Evolutionary conservation across 2,888 invertebrate genomes (phyloP), one percentile per base, ranked within the genome.

Genomic region (Aleiodes leptofemur): DNA sequence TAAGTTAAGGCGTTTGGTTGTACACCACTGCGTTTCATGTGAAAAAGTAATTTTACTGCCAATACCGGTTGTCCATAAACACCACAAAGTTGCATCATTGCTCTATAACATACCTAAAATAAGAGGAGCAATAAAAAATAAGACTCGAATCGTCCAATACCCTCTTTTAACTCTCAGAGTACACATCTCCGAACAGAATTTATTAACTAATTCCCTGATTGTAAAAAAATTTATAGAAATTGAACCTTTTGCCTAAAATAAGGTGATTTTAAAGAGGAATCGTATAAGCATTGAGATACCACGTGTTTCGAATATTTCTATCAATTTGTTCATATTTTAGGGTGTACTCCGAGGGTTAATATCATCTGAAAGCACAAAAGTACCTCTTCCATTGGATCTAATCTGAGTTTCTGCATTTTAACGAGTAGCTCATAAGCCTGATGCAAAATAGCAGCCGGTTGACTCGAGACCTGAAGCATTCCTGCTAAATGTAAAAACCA

Each of bases 1-100:
- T 99, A 99, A 0, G 99, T 99, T 70, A 99, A 94, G 9, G 99
- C 99, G 89, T 99, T 99, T 0, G 98, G 98, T 86, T 97, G 97
- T 53, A 99, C 93, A 0, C 97, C 97, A 53, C 95, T 95, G 23
- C 96, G 93, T 89, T 97, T 97, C 97, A 98, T 98, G 59, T 97
- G 93, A 86, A 96, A 95, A 82, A 97, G 91, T 66, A 97, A 90
- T 85, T 97, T 97, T 0, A 99, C 98, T 1, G 99, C 99, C 84
- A 99, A 90, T 74, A 97, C 95, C 0, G 99, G 99, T 86, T 97
- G 93, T 74, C 96, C 96, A 88, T 98, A 96, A 80, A 96, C 94
- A 6, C 99, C 98, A 90, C 99, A 99, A 31, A 99, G 91, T 90
- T 99, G 98, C 97, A 99, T 98, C 94, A 99, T 96, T 70, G 98